These are phyloP conservation scores for Capromys pilorides DNA, from an alignment of 2,797 vertebrate genomes.

Conservation along the genomic window DNA sequence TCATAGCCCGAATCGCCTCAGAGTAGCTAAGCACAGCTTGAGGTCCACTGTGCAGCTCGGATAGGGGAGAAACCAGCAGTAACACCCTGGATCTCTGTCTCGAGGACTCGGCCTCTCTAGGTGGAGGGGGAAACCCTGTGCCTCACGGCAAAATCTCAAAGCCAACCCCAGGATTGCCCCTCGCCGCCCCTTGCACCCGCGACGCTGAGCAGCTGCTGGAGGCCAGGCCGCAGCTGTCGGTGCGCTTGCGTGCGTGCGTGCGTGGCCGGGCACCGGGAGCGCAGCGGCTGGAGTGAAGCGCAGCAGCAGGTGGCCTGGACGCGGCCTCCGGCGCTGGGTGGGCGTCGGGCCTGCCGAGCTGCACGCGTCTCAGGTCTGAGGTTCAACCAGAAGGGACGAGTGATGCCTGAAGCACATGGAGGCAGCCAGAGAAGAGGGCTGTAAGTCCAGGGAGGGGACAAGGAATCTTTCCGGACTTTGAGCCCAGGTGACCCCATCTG, in stretches of 20 bases:
- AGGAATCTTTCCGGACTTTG: too few relatives aligned
- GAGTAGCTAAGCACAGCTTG: too few relatives aligned
- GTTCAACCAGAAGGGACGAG: constrained; percentile 64
- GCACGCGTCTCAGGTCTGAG: constrained; percentile 74
- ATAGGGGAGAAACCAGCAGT: too few relatives aligned
- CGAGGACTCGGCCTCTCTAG: not conserved
- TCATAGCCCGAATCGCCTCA: too few relatives aligned
- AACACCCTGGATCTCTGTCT: not conserved
- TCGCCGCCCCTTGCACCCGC: not conserved
- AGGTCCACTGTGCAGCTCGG: too few relatives aligned
- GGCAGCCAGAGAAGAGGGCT: constrained; percentile 46
- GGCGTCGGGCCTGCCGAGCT: constrained; percentile 68
- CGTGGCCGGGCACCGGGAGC: constrained; percentile 48
- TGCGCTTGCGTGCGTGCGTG: too few relatives aligned
- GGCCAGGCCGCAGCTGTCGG: constrained; percentile 64
- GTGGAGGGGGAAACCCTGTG: not conserved
- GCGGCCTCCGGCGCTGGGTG: constrained; percentile 67
- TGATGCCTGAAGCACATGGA: constrained; percentile 70
- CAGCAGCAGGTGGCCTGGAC: constrained; percentile 71
- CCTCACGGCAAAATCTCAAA: not conserved
- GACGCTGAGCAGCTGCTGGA: constrained; percentile 56
- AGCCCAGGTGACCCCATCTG: too few relatives aligned
- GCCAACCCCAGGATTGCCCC: not conserved
- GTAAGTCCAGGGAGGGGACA: not conserved
- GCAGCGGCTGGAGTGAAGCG: constrained; percentile 65